Conservation (phyloP, 2,888 invertebrate species). For the Eucera pruinosa region DNA sequence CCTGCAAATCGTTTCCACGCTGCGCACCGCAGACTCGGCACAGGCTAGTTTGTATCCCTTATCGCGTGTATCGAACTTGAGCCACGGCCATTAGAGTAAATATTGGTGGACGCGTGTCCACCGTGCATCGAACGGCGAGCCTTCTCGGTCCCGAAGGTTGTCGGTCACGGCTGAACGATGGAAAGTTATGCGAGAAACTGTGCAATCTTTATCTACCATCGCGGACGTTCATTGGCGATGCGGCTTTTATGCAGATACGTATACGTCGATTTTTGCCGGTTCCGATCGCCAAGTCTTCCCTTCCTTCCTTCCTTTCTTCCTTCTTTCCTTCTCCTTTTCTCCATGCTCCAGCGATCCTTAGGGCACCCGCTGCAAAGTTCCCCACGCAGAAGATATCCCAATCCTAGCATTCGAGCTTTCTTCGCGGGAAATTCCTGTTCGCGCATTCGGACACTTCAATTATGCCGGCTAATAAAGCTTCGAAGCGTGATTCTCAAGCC, state of each 20-base stretch:
- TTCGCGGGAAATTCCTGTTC: conserved; percentile 51
- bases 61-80: conserved; percentile 13
- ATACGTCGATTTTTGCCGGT: conserved; percentile 58
- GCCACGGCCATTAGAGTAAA: conserved; percentile 14
- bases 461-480: conserved; percentile 32
- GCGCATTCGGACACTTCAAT: conserved; percentile 47
- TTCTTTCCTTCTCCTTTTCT: too few species aligned
- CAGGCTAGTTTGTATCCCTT: background rate
- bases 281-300: conserved; percentile 41
- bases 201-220: conserved; percentile 59
- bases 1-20: conserved; percentile 18
- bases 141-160: too few species aligned
- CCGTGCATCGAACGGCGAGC: too few species aligned
- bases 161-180: conserved; percentile 59
- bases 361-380: conserved; percentile 15
- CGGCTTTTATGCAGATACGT: conserved; percentile 62
- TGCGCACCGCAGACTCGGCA: too few species aligned
- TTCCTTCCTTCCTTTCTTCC: too few species aligned
- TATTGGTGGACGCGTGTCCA: conserved; percentile 24
- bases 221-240: conserved; percentile 48
- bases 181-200: conserved; percentile 59
- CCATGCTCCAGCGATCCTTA: conserved; percentile 33
- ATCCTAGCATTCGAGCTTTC: background rate
- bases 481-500: conserved; percentile 13
- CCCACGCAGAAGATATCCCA: conserved; percentile 18